phyloP scores from a whole-genome alignment of 2,888 invertebrate species.

The Tanypteryx hageni region DNA sequence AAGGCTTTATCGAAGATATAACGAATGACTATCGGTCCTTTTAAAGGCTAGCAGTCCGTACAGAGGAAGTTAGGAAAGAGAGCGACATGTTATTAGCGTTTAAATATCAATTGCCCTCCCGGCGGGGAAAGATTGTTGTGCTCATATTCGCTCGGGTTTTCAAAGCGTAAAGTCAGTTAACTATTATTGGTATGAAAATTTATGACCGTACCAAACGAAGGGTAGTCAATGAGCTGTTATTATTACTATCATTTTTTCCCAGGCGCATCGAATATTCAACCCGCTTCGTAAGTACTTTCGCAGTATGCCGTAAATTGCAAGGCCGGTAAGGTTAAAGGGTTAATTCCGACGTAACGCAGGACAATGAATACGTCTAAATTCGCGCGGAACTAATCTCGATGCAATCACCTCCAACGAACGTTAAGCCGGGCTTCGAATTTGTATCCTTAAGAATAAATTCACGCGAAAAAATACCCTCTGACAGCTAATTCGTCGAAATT shows the following conservation, averaged over 20 bases:
- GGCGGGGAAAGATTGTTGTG: slow-evolving; percentile 2
- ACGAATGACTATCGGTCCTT: neutral
- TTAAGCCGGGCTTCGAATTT: too few relatives aligned
- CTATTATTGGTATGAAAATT: neutral
- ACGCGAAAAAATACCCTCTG: too few relatives aligned
- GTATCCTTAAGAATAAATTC: too few relatives aligned
- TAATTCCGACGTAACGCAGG: too few relatives aligned
- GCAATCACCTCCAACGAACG: too few relatives aligned
- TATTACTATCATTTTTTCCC: neutral
- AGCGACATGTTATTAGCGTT: slow-evolving; percentile 32
- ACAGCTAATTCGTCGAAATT: too few relatives aligned
- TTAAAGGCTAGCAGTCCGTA: neutral
- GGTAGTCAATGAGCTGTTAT: neutral
- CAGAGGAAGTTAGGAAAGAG: neutral
- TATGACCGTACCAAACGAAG: neutral
- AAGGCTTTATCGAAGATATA: slow-evolving; percentile 30
- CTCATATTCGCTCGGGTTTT: neutral
- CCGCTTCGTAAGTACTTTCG: too few relatives aligned
- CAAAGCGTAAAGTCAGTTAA: neutral
- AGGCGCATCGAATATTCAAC: neutral
- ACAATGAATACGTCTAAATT: too few relatives aligned
- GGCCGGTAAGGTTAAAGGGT: too few relatives aligned
- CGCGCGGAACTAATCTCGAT: too few relatives aligned
- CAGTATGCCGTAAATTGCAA: too few relatives aligned
- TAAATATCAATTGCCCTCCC: slow-evolving; percentile 39